Percentiles rank a stretch among this genome's conserved stretches.
Conservation (phyloP, 2,113 vertebrate species). For the Scolopax mira region DNA sequence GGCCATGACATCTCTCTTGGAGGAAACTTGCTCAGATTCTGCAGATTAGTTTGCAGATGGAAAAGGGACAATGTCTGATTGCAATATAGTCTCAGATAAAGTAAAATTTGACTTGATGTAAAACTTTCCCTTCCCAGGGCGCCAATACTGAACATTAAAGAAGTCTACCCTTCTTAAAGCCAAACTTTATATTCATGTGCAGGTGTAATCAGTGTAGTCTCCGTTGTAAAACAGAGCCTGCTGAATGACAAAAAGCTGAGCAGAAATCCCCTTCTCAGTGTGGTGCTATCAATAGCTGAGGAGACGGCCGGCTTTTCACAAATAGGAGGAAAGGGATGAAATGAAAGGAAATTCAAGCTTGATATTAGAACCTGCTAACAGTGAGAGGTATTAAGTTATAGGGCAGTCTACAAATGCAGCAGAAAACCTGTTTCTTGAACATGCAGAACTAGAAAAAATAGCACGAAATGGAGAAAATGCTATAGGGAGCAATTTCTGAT, state of each 20-base stretch:
- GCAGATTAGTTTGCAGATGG: conserved; percentile 45
- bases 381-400: not conserved
- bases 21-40: conserved; percentile 51
- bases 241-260: not conserved
- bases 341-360: not conserved
- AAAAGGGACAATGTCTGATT: conserved; percentile 12
- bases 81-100: not conserved
- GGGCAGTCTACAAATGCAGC: not conserved
- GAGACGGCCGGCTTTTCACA: not conserved
- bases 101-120: not conserved
- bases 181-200: not conserved
- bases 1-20: not conserved
- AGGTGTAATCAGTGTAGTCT: not conserved
- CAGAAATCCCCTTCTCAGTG: not conserved
- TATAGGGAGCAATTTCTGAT: not conserved
- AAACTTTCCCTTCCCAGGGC: not conserved
- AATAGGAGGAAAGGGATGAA: not conserved
- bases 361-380: not conserved
- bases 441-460: not conserved
- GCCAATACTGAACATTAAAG: not conserved
- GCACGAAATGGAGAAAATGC: not conserved
- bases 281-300: not conserved
- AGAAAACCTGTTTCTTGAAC: not conserved
- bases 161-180: not conserved
- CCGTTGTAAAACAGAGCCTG: not conserved